phyloP scores from a whole-genome alignment of 2,113 vertebrate genomes.

The Lepus timidus region DNA sequence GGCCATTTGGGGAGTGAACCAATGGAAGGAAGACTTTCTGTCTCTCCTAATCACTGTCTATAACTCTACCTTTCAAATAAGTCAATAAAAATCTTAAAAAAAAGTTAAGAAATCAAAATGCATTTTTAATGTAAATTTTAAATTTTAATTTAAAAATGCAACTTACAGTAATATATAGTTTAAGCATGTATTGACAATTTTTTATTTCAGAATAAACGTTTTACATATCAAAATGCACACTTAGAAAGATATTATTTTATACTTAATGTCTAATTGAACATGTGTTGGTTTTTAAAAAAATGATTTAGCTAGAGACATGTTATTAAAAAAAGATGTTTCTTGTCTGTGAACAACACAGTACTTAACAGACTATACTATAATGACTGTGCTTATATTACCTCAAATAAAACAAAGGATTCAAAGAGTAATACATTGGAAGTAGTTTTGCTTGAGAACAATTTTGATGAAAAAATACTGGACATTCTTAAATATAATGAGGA shows the following conservation, averaged over 20 bases:
- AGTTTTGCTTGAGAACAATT: not conserved
- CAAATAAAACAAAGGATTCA: not conserved
- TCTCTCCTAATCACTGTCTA: too few relatives aligned
- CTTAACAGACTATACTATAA: not conserved
- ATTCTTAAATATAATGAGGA: not conserved
- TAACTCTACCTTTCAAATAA: too few relatives aligned
- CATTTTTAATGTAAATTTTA: slow-evolving; percentile 20
- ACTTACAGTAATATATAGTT: not conserved
- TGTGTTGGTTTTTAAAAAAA: not conserved
- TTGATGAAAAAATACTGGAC: not conserved
- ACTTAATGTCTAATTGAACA: not conserved
- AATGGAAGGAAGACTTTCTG: too few relatives aligned
- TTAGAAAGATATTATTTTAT: slow-evolving; percentile 34
- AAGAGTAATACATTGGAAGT: slow-evolving; percentile 20
- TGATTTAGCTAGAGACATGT: not conserved
- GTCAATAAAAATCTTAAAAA: not conserved
- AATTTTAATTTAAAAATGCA: slow-evolving; percentile 51
- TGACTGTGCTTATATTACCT: not conserved
- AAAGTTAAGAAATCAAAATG: slow-evolving; percentile 37
- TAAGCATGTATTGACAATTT: not conserved
- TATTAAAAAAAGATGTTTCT: not conserved
- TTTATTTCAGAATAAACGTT: slow-evolving; percentile 49
- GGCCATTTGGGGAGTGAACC: too few relatives aligned
- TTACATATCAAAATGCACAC: not conserved
- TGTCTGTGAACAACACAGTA: not conserved